A percentile compares a stretch with the other conserved stretches of the same genome.
Evolutionary conservation across 2,888 invertebrate species (phyloP).

Genomic region (Eumacrocentrus americanus): DNA sequence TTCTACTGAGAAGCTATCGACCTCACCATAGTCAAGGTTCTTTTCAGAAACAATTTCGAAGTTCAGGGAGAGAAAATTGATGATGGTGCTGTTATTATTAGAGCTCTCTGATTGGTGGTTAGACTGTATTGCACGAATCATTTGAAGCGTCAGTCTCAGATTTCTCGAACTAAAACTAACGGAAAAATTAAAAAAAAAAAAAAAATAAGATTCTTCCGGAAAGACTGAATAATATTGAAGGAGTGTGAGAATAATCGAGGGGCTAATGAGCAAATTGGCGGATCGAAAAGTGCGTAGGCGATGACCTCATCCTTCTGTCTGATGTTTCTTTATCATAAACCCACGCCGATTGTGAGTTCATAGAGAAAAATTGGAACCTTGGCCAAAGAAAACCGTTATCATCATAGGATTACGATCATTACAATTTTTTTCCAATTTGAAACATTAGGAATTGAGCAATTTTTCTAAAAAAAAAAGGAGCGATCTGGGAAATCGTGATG

Average conservation of each 20-base stretch:
- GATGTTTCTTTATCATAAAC: background rate
- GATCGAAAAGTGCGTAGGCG: slow-evolving; percentile 27
- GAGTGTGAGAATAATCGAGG: slow-evolving; percentile 7
- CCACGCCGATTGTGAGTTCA: background rate
- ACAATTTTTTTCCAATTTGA: background rate
- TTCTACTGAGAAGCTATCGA: no score
- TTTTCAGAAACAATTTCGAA: background rate
- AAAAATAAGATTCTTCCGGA: no score
- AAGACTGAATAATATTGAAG: background rate
- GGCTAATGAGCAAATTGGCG: slow-evolving; percentile 25
- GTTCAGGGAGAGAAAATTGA: background rate
- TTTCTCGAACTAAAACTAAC: no score
- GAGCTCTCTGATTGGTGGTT: no score
- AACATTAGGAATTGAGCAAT: background rate
- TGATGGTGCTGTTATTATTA: no score
- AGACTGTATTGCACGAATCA: no score
- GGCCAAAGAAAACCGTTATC: background rate
- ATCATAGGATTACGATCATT: background rate
- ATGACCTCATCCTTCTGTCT: slow-evolving; percentile 14
- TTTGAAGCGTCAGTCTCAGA: no score
- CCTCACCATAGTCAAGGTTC: background rate
- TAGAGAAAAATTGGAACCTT: background rate
- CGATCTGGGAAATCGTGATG: slow-evolving; percentile 5
- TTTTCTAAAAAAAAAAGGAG: background rate
- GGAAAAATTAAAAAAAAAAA: no score